A percentile compares a stretch with the other conserved stretches of the same genome.
These are phyloP conservation scores for Carassius gibelio DNA, from an alignment of 2,113 vertebrate genomes.

Conservation along the genomic window DNA sequence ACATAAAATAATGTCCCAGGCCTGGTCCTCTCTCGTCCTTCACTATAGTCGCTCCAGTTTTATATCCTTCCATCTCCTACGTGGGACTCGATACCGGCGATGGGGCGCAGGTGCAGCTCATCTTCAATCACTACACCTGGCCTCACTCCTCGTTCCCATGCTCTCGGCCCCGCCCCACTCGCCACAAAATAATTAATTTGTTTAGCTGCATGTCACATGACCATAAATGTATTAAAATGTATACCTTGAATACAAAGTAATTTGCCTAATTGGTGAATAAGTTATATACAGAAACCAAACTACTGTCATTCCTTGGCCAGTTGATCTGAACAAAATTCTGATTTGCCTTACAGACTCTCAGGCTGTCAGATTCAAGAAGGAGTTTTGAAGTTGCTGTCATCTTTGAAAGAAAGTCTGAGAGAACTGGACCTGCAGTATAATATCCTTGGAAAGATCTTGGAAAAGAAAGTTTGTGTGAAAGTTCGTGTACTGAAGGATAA, in stretches of 20 bases:
- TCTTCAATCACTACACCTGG: no score
- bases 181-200: no score
- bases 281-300: background rate
- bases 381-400: background rate
- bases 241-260: background rate
- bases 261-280: background rate
- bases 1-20: no score
- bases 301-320: background rate
- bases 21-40: no score
- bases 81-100: no score
- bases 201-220: no score
- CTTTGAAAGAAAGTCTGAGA: background rate
- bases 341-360: background rate
- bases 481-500: background rate
- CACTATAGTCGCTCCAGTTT: no score
- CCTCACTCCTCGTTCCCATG: no score
- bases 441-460: background rate
- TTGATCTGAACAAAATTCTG: background rate
- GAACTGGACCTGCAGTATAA: constrained; percentile 34
- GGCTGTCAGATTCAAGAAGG: background rate
- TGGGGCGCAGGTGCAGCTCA: no score
- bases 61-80: no score
- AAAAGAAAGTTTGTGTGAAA: background rate
- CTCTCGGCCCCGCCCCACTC: no score
- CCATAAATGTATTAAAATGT: background rate